These are phyloP conservation scores for Buphagus erythrorhynchus DNA, from an alignment of 2,797 vertebrate genomes.

Conservation along the genomic window DNA sequence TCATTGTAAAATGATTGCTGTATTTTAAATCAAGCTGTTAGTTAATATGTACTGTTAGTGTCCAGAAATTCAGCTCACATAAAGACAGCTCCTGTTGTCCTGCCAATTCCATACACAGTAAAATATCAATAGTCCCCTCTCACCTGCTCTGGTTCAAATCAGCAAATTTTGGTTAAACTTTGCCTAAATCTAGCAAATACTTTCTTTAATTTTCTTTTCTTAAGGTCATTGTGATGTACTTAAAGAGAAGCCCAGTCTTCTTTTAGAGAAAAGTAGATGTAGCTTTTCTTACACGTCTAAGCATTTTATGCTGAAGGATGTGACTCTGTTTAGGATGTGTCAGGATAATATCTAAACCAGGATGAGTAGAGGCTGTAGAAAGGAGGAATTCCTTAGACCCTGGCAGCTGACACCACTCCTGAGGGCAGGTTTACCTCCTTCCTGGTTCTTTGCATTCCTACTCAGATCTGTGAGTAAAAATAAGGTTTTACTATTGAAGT, in stretches of 20 bases:
- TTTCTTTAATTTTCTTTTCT: not conserved
- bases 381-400: not conserved
- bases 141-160: not conserved
- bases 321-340: rapidly evolving
- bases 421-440: not conserved
- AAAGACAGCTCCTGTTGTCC: not conserved
- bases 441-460: not conserved
- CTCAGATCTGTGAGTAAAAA: not conserved
- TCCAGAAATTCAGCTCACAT: not conserved
- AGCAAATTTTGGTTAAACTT: not conserved
- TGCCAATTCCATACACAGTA: not conserved
- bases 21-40: not conserved
- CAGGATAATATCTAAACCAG: not conserved
- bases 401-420: too few species aligned
- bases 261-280: rapidly evolving
- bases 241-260: not conserved
- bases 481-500: rapidly evolving
- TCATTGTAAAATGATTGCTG: not conserved
- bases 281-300: rapidly evolving
- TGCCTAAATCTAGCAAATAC: not conserved
- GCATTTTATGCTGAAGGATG: too few species aligned
- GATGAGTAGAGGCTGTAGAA: too few species aligned
- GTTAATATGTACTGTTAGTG: not conserved
- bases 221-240: too few species aligned
- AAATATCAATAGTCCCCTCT: rapidly evolving